A percentile compares a stretch with the other conserved stretches of the same genome.
Conservation (phyloP, 92 coral and sea anemone species). For the Palythoa caribaeorum region DNA sequence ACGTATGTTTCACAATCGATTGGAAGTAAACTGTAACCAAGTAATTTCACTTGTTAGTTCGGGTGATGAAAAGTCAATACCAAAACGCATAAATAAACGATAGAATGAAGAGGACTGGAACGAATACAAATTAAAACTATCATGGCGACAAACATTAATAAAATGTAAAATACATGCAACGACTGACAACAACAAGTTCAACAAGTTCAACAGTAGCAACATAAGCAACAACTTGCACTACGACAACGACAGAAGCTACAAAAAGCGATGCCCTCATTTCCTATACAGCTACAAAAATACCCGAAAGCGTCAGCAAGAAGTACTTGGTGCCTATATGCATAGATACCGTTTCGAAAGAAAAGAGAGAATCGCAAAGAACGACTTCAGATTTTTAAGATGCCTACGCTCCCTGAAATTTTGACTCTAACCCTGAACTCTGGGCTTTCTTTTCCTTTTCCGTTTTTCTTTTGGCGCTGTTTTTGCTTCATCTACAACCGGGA, state of each 20-base stretch:
- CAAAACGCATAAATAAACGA: background rate
- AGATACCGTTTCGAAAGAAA: background rate
- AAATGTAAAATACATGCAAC: background rate
- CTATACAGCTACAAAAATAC: background rate
- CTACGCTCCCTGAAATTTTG: background rate
- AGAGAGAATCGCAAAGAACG: background rate
- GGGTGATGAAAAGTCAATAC: background rate
- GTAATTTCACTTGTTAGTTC: background rate
- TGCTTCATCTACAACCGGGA: background rate
- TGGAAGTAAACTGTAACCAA: background rate
- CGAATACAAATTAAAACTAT: background rate
- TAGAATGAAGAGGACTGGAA: background rate
- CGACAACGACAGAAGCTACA: background rate
- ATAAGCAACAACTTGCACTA: background rate
- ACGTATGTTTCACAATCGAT: background rate
- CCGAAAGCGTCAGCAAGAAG: background rate
- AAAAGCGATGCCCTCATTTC: background rate
- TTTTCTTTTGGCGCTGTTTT: slow-evolving; percentile 16
- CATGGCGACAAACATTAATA: background rate
- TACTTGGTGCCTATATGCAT: background rate
- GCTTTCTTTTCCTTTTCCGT: slow-evolving; percentile 16
- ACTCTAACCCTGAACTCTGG: slow-evolving; percentile 30
- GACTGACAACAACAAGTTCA: background rate
- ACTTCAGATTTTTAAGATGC: background rate
- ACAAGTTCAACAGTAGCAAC: background rate